These are phyloP conservation scores for Delichon dasypus DNA, from an alignment of 2,797 vertebrate genomes.

Conservation along the genomic window DNA sequence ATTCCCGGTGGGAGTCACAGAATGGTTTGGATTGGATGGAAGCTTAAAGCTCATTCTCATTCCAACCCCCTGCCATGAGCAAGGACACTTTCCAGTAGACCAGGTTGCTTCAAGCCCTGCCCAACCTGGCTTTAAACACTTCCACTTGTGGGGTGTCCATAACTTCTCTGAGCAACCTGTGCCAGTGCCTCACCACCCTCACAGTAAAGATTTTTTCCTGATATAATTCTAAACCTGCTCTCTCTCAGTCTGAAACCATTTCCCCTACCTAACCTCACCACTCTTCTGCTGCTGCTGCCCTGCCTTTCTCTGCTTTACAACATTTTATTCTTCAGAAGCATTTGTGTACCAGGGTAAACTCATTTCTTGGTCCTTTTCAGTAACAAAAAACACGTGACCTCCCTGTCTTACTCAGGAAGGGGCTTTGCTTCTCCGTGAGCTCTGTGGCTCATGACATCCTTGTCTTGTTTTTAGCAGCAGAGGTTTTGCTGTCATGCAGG, in stretches of 20 bases:
- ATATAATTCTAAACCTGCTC: background rate
- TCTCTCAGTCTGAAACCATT: background rate
- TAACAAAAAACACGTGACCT: background rate
- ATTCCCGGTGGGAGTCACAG: background rate
- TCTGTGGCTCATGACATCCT: background rate
- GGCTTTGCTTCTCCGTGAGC: background rate
- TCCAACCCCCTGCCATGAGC: background rate
- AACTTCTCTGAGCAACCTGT: background rate
- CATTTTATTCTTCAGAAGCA: background rate
- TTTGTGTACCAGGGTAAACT: background rate
- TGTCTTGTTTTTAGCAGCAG: background rate
- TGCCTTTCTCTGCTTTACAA: background rate
- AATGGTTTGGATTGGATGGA: background rate
- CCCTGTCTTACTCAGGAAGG: background rate
- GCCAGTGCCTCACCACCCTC: background rate
- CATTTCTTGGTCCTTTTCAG: background rate
- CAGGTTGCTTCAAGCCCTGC: background rate
- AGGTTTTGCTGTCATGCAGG: background rate
- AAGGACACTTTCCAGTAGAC: background rate
- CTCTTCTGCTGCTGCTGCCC: background rate
- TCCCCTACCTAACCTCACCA: background rate
- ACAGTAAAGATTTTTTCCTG: background rate
- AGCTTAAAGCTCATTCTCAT: background rate
- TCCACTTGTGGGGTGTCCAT: background rate
- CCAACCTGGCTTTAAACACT: background rate